Conservation (phyloP, 2,797 vertebrate species). For the Chaunax sp. region DNA sequence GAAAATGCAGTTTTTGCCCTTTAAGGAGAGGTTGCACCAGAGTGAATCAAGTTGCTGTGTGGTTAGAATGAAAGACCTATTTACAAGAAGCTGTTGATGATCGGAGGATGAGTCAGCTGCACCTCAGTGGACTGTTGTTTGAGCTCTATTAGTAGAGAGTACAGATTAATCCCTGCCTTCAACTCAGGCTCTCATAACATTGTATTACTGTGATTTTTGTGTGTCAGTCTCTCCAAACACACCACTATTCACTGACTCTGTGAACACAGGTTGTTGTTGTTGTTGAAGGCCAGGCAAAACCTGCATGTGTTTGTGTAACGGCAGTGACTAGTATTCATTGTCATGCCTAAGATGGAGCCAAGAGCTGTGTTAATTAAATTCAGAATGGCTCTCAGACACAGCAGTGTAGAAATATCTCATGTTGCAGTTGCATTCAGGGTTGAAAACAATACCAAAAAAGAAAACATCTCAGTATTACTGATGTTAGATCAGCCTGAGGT, state of each 20-base stretch:
- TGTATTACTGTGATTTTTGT: conserved; percentile 51
- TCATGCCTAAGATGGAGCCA: conserved; percentile 52
- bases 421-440: conserved; percentile 45
- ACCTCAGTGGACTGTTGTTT: conserved; percentile 63
- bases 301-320: conserved; percentile 57
- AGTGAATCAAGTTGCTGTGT: conserved; percentile 32
- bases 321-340: conserved; percentile 58
- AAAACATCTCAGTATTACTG: conserved; percentile 59
- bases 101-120: conserved; percentile 53
- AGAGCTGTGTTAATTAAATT: conserved; percentile 71
- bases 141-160: conserved; percentile 63
- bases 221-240: conserved; percentile 50
- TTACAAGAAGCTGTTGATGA: conserved; percentile 53
- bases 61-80: conserved; percentile 44
- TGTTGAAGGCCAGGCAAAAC: conserved; percentile 35
- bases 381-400: conserved; percentile 55
- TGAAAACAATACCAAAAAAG: conserved; percentile 41
- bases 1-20: neutral
- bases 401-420: conserved; percentile 57
- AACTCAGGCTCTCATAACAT: conserved; percentile 62
- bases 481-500: conserved; percentile 49
- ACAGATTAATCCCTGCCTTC: conserved; percentile 63
- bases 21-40: conserved; percentile 5
- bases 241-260: conserved; percentile 23
- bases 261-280: conserved; percentile 41